Evolutionary conservation across 2,888 invertebrate species (phyloP), one percentile per base, ranked within the genome.

Genomic region (Meteorus cinctellus): DNA sequence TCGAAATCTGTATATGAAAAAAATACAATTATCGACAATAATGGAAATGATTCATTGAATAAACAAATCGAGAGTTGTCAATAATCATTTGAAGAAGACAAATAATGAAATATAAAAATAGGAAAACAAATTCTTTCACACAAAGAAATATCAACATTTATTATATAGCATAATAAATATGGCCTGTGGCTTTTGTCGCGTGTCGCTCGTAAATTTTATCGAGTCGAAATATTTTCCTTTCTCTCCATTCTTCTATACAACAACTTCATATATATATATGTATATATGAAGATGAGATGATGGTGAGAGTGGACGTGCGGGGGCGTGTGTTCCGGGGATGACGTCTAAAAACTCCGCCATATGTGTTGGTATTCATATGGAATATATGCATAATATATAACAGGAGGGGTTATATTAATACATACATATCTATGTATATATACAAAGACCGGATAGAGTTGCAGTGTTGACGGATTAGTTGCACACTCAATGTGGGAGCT

Each of bases 401-500:
- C 36, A 55, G 67, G 36, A 36, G 65, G 65, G 60, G 66, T 55
- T 73, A 73, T 66, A 73, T 73, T 71, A 66, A 67, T 67, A 68
- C 24, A 24, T 27, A 24, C 55, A 59, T 24, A 31, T 55, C 19
- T 34, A 34, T 29, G 24, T 41, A 62, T 65, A 59, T 36, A 45
- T n/a, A 51, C 16, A 45, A 67, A 62, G 45, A 73, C 72, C 72
- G 72, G 76, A 75, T 74, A 77, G 81, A 82, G 81, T 85, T 81
- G 79, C 79, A 79, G 78, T 76, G 78, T 78, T 82, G 84, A 82
- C 83, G 82, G 83, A 84, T 84, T 83, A 84, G 80, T 77, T 55
- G 55, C 19, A 55, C 77, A 79, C 77, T 78, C 77, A 79, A 81
- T 80, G 76, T 79, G 79, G 78, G 19, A 55, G 55, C 19, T 19